phyloP scores from a whole-genome alignment of 2,888 invertebrate species.

The Drosophila seclusa region DNA sequence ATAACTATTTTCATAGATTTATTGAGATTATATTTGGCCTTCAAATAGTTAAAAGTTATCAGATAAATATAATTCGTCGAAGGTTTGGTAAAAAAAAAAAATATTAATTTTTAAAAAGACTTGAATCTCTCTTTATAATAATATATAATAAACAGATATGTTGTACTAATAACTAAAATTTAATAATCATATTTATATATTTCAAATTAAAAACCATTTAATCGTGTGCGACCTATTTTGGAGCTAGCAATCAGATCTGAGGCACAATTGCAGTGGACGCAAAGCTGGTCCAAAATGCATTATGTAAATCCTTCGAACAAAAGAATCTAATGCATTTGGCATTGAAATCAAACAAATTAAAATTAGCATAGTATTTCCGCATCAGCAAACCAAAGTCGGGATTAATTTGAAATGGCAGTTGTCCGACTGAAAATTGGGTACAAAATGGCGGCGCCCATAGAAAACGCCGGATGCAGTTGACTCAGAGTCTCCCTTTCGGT shows the following conservation, averaged over 20 bases:
- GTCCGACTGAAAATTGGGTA: conserved; percentile 18
- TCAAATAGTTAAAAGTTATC: neutral
- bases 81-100: neutral
- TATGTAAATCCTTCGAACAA: conserved; percentile 67
- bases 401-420: conserved; percentile 64
- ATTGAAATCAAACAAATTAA: conserved; percentile 69
- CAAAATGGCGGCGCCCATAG: conserved; percentile 52
- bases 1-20: neutral
- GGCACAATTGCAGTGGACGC: conserved; percentile 32
- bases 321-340: conserved; percentile 36
- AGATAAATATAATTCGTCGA: neutral
- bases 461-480: neutral
- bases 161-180: neutral
- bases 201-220: conserved; percentile 17
- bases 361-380: conserved; percentile 82
- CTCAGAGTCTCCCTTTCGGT: conserved; percentile 2
- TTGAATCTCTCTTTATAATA: neutral
- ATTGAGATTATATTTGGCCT: neutral
- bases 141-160: neutral
- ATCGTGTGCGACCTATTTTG: neutral
- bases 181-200: neutral
- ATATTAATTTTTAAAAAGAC: fast-evolving
- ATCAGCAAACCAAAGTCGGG: conserved; percentile 70
- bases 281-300: conserved; percentile 57
- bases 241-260: neutral